Base-by-base conservation (phyloP, 2,888 invertebrate genomes). In the Osmoderma eremita region DNA sequence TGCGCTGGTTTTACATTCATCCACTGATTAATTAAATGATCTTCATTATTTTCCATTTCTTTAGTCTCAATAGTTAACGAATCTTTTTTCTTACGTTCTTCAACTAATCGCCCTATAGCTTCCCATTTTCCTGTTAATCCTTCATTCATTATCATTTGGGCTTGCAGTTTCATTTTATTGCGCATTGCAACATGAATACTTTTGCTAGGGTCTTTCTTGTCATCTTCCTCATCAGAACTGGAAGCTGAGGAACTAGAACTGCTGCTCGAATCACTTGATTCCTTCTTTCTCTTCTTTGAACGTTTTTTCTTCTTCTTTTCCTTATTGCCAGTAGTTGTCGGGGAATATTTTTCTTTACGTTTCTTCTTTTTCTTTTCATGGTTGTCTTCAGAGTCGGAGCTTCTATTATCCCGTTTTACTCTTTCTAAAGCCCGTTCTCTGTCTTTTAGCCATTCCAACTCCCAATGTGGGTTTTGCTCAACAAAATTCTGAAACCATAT, bases 391-490 rank as follows among this genome's bases (percentile, higher is more conserved):
- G 72, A 71, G 41, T 75, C 71, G 0, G 80, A 75, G 20, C 78
- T 74, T 54, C 64, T 73, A 70, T 63, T 78, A 72, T 69, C 83
- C 18, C 70, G 69, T 71, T 69, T 72, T 41, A 74, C 76, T 54
- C 81, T 75, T n/a, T 77, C 71, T 71, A 79, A 73, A 3, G 82
- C 79, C 66, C 78, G 79, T 69, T 83, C 92, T 3, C 94, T 86
- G 80, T 93, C 93, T 6, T 90, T 90, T 83, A 92, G 86, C 93
- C 94, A 94, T 76, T 93, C 92, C 0, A 90, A 89, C 80, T 95
- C 94, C 90, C 93, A 94, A 75, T 92, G 91, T 0, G 94, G 93
- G 82, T 93, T 93, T 79, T 92, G 91, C 69, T 91, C 91, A 15
- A 92, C 88, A 78, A 92, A 94, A 76, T 88, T 88, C 94, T 94